These are phyloP conservation scores for Drosophila aldrichi DNA, from an alignment of 2,888 invertebrate species.

Conservation along the genomic window DNA sequence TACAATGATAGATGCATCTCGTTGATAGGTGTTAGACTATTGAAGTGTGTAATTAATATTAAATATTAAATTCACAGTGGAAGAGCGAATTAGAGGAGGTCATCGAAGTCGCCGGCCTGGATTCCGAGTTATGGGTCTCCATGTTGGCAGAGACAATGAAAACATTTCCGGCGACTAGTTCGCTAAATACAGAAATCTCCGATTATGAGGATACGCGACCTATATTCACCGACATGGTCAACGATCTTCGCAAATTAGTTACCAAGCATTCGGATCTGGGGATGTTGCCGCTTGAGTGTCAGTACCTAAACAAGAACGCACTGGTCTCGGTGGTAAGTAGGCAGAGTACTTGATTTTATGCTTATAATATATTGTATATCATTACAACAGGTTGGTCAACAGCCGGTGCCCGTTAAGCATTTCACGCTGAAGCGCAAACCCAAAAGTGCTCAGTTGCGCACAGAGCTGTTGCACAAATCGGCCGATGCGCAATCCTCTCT, in stretches of 20 bases:
- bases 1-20: not conserved
- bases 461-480: slow-evolving; percentile 96
- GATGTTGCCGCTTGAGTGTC: slow-evolving; percentile 97
- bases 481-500: slow-evolving; percentile 94
- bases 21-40: not conserved
- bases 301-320: slow-evolving; percentile 97
- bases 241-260: slow-evolving; percentile 92
- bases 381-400: slow-evolving; percentile 89
- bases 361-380: not conserved
- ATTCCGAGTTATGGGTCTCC: slow-evolving; percentile 98
- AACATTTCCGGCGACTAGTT: slow-evolving; percentile 95
- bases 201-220: slow-evolving; percentile 95
- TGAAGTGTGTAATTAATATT: not conserved
- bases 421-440: slow-evolving; percentile 97
- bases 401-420: slow-evolving; percentile 94
- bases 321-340: slow-evolving; percentile 91
- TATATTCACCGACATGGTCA: slow-evolving; percentile 95
- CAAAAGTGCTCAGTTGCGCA: slow-evolving; percentile 95
- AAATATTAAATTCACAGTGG: slow-evolving; percentile 89
- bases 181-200: slow-evolving; percentile 94
- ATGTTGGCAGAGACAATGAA: slow-evolving; percentile 98
- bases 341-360: not conserved
- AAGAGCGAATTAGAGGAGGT: slow-evolving; percentile 96
- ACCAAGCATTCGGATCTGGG: slow-evolving; percentile 93
- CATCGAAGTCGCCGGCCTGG: slow-evolving; percentile 95